Base-by-base conservation (phyloP, 2,797 vertebrate species). In the Pseudochaenichthys georgianus region DNA sequence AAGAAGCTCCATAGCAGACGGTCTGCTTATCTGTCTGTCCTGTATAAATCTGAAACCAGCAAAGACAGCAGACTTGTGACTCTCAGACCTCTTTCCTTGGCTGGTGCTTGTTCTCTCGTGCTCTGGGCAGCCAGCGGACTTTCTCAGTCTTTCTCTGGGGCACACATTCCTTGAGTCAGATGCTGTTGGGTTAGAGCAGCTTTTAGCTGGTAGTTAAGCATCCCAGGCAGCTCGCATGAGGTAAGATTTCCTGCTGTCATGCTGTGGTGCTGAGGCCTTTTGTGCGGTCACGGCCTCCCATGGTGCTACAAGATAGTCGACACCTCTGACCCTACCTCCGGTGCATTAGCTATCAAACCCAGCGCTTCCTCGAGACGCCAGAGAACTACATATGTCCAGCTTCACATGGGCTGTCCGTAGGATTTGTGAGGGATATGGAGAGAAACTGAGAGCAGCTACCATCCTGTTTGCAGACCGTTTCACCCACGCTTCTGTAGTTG, bases 1-100 rank as follows among this genome's bases (percentile, higher is more conserved):
- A 60, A 73, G 67, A 73, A 78, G 81, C 80, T 85, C 54, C 72
- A 71, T 13, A 75, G 80, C 83, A 78, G 78, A 78, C 68, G 64
- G 85, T 81, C 85, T 76, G 81, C 66, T 67, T 50, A 87, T 87
- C 92, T 91, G 89, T 86, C 91, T 91, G 89, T 92, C 89, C 83
- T 93, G 87, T 94, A 93, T 84, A 91, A 92, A 92, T 79, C 75
- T 88, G 70, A 93, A 93, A 93, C 92, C 92, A 93, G 92, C 92
- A 93, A 92, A 89, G 91, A 88, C 90, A 57, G 90, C 91, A 78
- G 91, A 92, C 86, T 69, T 53, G 87, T 90, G 88, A 70, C 73
- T 85, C 70, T 82, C 84, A 80, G 85, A 86, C 73, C 64, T 81
- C 74, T 80, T 60, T 76, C 82, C 23, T 66, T 73, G 73, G 82